A percentile compares a stretch with the other conserved stretches of the same genome.
Evolutionary conservation across 2,888 invertebrate species (phyloP).

Genomic region (Bellardia bayeri): DNA sequence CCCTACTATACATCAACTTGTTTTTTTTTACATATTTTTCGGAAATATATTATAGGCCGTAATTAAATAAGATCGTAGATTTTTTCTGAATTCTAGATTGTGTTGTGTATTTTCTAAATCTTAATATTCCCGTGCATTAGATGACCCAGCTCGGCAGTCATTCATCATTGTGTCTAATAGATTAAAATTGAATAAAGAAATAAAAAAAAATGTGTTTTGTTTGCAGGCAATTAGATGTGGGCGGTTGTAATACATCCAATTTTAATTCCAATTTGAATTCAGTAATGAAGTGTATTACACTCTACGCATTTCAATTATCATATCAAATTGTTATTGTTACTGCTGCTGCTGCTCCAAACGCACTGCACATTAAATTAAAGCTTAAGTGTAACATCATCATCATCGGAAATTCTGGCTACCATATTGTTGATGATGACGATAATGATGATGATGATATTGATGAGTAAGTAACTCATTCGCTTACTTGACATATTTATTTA

Average conservation of each 20-base stretch:
- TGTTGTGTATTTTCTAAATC: not conserved
- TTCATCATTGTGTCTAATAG: conserved; percentile 65
- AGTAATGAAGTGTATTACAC: conserved; percentile 65
- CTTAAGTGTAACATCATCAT: conserved; percentile 43
- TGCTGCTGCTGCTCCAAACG: conserved; percentile 4
- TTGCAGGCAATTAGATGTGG: conserved; percentile 68
- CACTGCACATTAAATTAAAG: conserved; percentile 11
- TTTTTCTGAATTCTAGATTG: too few relatives aligned
- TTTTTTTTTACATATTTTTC: too few relatives aligned
- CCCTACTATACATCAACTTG: too few relatives aligned
- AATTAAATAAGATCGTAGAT: too few relatives aligned
- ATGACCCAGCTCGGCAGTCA: conserved; percentile 13
- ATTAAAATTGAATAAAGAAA: conserved; percentile 48
- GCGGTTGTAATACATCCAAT: conserved; percentile 67
- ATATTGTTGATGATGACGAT: not conserved
- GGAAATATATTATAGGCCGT: too few relatives aligned
- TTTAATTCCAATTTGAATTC: conserved; percentile 60
- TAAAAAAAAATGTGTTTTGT: conserved; percentile 19
- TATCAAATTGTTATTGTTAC: conserved; percentile 42
- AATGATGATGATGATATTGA: conserved; percentile 28
- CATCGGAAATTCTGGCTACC: conserved; percentile 30
- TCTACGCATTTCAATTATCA: conserved; percentile 72
- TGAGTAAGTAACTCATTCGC: conserved; percentile 56
- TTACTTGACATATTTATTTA: conserved; percentile 45
- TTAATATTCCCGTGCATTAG: not conserved